Base-by-base conservation (phyloP, 64 coral and sea anemone genomes). In the Trachythela sp. region DNA sequence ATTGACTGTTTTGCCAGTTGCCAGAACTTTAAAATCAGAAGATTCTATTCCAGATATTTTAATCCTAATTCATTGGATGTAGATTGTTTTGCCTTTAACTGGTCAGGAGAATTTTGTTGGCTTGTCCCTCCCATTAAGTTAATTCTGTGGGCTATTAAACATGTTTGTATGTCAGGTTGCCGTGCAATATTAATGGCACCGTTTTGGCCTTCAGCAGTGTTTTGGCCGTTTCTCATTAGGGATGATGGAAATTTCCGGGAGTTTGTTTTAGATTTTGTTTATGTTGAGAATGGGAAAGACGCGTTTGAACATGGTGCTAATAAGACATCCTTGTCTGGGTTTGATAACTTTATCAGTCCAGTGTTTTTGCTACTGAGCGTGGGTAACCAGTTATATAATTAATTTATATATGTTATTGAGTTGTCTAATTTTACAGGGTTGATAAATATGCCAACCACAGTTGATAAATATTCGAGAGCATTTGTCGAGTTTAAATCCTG, bases 1-100 rank as follows among this genome's bases (percentile, higher is more conserved):
- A 64, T 85, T 42, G 93, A 94, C 6, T 91, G 85, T 52, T 94
- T 94, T 85, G 75, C 15, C 35, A 15, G 20, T 37, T n/a, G n/a
- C n/a, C n/a, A n/a, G n/a, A n/a, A n/a, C n/a, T n/a, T 80, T 39
- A 15, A 35, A 37, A 5, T 27, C 8, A 14, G 20, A 37, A 35
- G 37, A 18, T 36, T 80, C 6, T 37, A 17, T 17, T 37, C 37
- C 13, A 20, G 13, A 39, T 9, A 14, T 80, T 20, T 80, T 2
- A 29, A 80, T 36, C 30, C 75, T 34, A 29, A 37, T 18, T 20
- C 75, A 89, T 77, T 37, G 30, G 75, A 8, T 15, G 75, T 80
- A 34, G 75, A 80, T 22, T 80, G 27, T 35, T 80, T 80, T 35
- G 30, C 75, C 20, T 80, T 80, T 39, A 38, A 39, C 2, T 80